A percentile compares a stretch with the other conserved stretches of the same genome.
These are phyloP conservation scores for Caenorhabditis wallacei DNA, from an alignment of 2,888 invertebrate species.

Conservation along the genomic window DNA sequence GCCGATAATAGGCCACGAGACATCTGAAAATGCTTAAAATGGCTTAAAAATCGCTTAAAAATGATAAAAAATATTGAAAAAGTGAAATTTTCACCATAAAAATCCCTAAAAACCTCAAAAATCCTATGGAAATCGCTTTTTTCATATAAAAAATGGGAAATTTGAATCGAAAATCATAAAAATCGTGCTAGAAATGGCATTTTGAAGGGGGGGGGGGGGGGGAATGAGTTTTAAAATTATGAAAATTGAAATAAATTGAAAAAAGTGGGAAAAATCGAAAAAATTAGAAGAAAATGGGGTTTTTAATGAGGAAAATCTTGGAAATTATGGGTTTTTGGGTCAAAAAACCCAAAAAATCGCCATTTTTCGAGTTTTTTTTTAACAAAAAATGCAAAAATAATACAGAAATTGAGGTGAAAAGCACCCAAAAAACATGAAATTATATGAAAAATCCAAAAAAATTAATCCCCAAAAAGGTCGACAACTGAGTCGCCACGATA, in stretches of 20 bases:
- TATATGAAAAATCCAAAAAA: neutral
- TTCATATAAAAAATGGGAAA: neutral
- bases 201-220: no score
- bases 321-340: no score
- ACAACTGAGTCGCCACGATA: conserved; percentile 54
- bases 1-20: conserved; percentile 17
- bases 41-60: neutral
- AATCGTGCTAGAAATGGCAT: neutral
- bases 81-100: no score
- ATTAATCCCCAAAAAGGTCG: conserved; percentile 61
- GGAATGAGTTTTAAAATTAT: no score
- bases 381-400: neutral
- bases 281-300: no score
- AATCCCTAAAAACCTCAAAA: no score
- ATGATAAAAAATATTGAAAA: neutral
- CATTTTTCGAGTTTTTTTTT: no score
- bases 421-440: neutral
- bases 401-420: neutral
- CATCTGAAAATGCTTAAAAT: conserved; percentile 18
- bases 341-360: neutral
- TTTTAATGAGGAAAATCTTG: no score
- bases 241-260: no score
- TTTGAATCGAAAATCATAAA: neutral
- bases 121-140: no score
- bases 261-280: no score